Base-by-base conservation (phyloP, 2,113 vertebrate genomes). In the Gymnocephalus cernua region DNA sequence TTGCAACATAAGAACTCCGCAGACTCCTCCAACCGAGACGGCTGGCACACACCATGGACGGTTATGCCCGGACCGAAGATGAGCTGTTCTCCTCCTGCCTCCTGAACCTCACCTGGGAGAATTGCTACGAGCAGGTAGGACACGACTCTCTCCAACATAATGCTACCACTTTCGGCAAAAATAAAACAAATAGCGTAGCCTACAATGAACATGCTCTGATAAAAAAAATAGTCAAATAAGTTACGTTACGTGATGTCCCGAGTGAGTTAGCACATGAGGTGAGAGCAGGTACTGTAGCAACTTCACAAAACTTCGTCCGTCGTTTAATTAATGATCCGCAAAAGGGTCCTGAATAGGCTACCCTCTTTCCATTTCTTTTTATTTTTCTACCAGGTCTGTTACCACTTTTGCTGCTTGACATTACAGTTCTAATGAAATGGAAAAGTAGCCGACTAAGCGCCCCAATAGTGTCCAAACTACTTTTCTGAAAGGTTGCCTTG, bases 91-190 rank as follows among this genome's bases (percentile, higher is more conserved):
- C 96, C 79, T 94, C 96, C 86, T 96, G 96, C 94, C 96, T 97
- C 85, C 95, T 95, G 91, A 97, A 96, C 96, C 96, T 97, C 96
- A 96, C 96, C 95, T 97, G 97, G 96, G 97, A 99, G 94, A 96
- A 94, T 92, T 95, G 96, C 95, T 95, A 93, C 94, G 96, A 95
- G 95, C 97, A 98, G 98, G 98, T 99, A 96, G 95, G 83, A 74
- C 80, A 11, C 25, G 32, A 57, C 59, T 53, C 25, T 35, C n/a
- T 62, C 15, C 12, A 7, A 16, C 27, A 50, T 23, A 9, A 25
- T 25, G 6, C 2, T 25, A 27, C 18, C 23, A 65, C 14, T 72
- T 44, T 23, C 1, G 14, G 23, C 44, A 63, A 44, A 10, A 41
- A 3, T 0, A 41, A 38, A 38, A 38, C 1, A 41, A 41, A 41